phyloP scores from a whole-genome alignment of 2,113 vertebrate genomes.

The Amazona vittata region DNA sequence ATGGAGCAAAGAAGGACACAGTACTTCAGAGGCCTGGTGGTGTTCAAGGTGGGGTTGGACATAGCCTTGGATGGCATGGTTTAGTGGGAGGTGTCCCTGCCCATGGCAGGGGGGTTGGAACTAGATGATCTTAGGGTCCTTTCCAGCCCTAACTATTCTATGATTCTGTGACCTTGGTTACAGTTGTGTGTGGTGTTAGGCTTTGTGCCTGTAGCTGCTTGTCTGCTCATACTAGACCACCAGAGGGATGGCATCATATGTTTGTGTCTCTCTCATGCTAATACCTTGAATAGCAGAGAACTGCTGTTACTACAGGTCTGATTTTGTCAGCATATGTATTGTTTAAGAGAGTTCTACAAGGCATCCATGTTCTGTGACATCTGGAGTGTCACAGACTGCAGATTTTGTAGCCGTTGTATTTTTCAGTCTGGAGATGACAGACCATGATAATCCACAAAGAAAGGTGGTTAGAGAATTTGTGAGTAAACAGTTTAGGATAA shows the following conservation, averaged over 20 bases:
- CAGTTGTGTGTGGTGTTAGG: background rate
- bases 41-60: too few species aligned
- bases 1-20: background rate
- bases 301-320: background rate
- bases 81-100: too few species aligned
- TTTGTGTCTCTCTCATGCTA: background rate
- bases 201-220: background rate
- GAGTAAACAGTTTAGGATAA: background rate
- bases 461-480: background rate
- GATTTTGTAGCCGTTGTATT: background rate
- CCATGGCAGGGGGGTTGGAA: too few species aligned
- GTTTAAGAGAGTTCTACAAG: background rate
- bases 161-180: background rate
- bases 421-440: background rate
- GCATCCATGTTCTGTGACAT: background rate
- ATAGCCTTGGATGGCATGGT: too few species aligned
- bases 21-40: background rate
- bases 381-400: background rate
- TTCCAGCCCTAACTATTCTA: too few species aligned
- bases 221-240: accelerated
- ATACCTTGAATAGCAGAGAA: background rate
- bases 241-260: background rate
- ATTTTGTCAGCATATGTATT: background rate
- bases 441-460: background rate
- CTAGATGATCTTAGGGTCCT: too few species aligned